These are phyloP conservation scores for Ceuthmochares aereus DNA, from an alignment of 2,113 vertebrate species.

Conservation along the genomic window DNA sequence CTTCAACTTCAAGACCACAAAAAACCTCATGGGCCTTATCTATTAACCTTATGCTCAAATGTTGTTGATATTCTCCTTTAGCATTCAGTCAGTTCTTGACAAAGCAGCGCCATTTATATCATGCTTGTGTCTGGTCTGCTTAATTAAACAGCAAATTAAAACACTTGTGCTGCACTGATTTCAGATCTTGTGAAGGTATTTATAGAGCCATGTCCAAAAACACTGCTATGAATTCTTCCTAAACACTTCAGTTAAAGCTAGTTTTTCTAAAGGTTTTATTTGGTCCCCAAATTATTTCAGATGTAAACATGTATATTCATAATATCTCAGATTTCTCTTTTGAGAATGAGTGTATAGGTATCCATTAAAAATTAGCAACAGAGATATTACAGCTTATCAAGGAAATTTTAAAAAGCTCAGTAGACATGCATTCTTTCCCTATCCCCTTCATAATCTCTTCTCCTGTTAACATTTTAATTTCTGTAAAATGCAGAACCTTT, in stretches of 20 bases:
- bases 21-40: neutral
- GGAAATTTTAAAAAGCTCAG: neutral
- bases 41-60: neutral
- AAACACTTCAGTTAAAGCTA: neutral
- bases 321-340: neutral
- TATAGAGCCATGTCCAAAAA: neutral
- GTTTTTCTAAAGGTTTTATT: neutral
- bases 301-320: neutral
- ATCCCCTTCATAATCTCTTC: neutral
- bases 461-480: neutral
- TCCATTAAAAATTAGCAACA: neutral
- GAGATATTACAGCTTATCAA: neutral
- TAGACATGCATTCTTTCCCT: rapidly evolving
- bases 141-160: neutral
- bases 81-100: neutral
- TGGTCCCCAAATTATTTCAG: neutral
- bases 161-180: neutral
- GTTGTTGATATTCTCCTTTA: neutral
- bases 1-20: neutral
- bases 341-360: neutral
- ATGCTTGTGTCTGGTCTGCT: neutral
- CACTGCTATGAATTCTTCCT: neutral
- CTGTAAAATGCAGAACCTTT: neutral
- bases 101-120: neutral
- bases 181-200: neutral